These are phyloP conservation scores for Drosophila simulans DNA, from an alignment of 1,140 invertebrate species.

Conservation along the genomic window DNA sequence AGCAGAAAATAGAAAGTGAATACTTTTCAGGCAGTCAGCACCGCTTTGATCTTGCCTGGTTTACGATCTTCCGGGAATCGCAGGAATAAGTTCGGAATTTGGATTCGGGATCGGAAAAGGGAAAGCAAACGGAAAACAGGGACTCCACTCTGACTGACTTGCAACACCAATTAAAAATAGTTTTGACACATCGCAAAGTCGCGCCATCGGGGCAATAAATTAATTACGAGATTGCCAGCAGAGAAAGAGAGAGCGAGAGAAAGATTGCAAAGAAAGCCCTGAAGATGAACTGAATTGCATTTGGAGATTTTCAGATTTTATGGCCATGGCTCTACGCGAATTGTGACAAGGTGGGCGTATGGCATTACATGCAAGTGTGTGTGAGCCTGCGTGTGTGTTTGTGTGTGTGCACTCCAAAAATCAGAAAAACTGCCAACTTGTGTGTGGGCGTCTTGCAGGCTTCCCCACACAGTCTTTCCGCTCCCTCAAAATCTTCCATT, in stretches of 20 bases:
- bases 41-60: constrained; percentile 71
- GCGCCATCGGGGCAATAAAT: constrained; percentile 71
- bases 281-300: constrained; percentile 12
- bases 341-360: constrained; percentile 44
- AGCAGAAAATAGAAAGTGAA: constrained; percentile 69
- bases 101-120: not conserved
- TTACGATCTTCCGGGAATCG: constrained; percentile 60
- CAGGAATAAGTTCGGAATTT: constrained; percentile 4
- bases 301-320: constrained; percentile 39
- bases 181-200: constrained; percentile 71
- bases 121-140: too few relatives aligned
- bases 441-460: constrained; percentile 16
- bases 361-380: not conserved
- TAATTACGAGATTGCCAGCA: constrained; percentile 66
- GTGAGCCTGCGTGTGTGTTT: too few relatives aligned
- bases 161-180: constrained; percentile 76
- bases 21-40: constrained; percentile 40
- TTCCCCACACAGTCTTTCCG: constrained; percentile 1
- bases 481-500: constrained; percentile 1
- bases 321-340: constrained; percentile 41
- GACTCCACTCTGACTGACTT: constrained; percentile 14
- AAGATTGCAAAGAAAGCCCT: constrained; percentile 26
- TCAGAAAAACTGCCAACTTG: constrained; percentile 1
- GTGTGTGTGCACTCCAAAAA: constrained; percentile 26
- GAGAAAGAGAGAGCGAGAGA: not conserved